Evolutionary conservation across 1,140 invertebrate genomes (phyloP), one percentile per base, ranked within the genome.

Genomic region (Oedothorax gibbosus): DNA sequence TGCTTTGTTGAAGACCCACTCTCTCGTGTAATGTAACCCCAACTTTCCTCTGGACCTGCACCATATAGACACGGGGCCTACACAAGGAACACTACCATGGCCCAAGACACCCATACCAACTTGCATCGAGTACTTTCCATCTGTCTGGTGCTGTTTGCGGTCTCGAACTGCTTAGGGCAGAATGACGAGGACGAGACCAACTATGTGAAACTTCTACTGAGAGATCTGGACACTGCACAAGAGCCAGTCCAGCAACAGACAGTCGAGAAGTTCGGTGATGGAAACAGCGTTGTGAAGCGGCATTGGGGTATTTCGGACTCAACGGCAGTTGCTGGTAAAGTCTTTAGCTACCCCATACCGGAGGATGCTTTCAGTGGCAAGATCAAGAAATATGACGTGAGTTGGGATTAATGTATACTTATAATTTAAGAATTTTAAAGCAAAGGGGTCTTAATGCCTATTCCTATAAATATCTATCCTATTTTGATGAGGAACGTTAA

Each of bases 361-460:
- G 89, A 89, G 50, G 89, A 92, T 71, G 89, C 91, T 3, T 91
- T 92, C 87, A 86, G 87, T 49, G 91, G 91, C 8, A 87, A 87
- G 79, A 88, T 91, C 9, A 88, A 90, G 78, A 89, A 88, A 86
- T 91, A 90, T 85, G 89, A 91, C 89, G 91, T 92, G 87, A 89
- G 88, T 78, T 12, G 3, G 54, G 0, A 62, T 57, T 35, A n/a
- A 18, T 12, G 11, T 35, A 35, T 35, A 35, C 5, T 35, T 35
- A n/a, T 5, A 35, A 35, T 35, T 35, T 2, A 35, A 35, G 35
- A 35, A 35, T 35, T 35, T 1, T 35, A 35, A 35, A 35, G 35
- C 35, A 35, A 35, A 35, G 35, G 35, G 35, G 35, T 35, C 35
- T 35, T 35, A 35, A 35, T 35, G 35, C 35, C 1, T 35, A 35